Percentiles rank a stretch among this genome's conserved stretches.
Conservation (phyloP, 1,140 invertebrate species). For the Nylanderia fulva region DNA sequence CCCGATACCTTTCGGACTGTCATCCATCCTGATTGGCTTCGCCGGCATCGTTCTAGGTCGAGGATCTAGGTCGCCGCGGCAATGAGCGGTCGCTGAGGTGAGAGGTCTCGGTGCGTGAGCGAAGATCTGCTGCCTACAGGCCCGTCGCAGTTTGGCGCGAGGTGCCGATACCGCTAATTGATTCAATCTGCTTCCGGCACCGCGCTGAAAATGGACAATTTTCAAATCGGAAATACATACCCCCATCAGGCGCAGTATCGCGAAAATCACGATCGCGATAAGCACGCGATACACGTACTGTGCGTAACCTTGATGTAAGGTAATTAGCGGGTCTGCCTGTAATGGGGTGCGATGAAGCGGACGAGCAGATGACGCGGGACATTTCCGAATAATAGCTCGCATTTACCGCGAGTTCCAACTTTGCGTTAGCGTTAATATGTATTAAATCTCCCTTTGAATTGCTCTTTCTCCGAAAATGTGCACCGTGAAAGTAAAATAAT, state of each 20-base stretch:
- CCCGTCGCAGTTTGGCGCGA: conserved; percentile 50
- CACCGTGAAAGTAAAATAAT: too few species aligned
- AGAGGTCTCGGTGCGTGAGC: background rate
- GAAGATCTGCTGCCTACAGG: conserved; percentile 28
- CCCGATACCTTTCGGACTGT: conserved; percentile 18
- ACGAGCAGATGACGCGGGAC: background rate
- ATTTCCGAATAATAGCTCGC: background rate
- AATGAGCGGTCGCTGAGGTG: conserved; percentile 16
- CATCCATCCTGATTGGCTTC: background rate
- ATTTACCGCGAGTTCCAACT: background rate
- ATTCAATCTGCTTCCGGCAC: conserved; percentile 17
- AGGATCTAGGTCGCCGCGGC: conserved; percentile 37
- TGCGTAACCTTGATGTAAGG: background rate
- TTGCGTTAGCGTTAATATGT: background rate
- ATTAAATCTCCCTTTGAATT: too few species aligned
- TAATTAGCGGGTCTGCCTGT: background rate
- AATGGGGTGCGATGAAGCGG: background rate
- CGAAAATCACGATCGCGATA: background rate
- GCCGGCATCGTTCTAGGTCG: conserved; percentile 28
- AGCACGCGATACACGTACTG: background rate
- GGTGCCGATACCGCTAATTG: conserved; percentile 8
- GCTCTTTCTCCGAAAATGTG: too few species aligned
- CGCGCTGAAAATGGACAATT: conserved; percentile 54
- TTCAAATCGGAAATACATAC: background rate
- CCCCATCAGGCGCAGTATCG: background rate